phyloP scores from a whole-genome alignment of 2,888 invertebrate species.

The Adela reaumurella region DNA sequence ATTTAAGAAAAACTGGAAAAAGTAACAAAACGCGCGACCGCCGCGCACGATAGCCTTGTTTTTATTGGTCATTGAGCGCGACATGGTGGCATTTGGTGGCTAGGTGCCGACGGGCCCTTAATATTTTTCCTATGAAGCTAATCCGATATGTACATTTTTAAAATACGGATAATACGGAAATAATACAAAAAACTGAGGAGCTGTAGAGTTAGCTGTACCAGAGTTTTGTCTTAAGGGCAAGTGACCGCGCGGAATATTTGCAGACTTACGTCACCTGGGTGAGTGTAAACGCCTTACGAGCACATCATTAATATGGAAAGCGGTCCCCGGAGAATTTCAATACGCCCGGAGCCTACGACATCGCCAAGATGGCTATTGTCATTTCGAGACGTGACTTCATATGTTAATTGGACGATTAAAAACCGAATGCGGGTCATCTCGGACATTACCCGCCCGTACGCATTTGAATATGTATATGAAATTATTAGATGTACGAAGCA shows the following conservation, averaged over 20 bases:
- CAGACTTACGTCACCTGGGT: slow-evolving; percentile 42
- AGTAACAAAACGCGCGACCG: no score
- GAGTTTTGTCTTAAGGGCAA: no score
- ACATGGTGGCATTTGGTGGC: no score
- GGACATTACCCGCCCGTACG: slow-evolving; percentile 45
- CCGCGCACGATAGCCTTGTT: no score
- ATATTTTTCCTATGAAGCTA: no score
- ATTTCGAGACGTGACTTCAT: slow-evolving; percentile 52
- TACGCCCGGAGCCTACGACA: slow-evolving; percentile 45
- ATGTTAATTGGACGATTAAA: slow-evolving; percentile 56
- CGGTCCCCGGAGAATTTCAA: slow-evolving; percentile 33
- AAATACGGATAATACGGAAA: no score
- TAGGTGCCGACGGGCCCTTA: no score
- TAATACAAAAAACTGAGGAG: no score
- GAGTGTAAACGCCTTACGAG: slow-evolving; percentile 54
- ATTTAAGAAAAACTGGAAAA: no score
- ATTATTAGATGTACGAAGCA: slow-evolving; percentile 48
- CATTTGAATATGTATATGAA: slow-evolving; percentile 57
- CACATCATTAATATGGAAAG: slow-evolving; percentile 54
- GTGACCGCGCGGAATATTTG: slow-evolving; percentile 23
- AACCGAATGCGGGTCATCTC: slow-evolving; percentile 54
- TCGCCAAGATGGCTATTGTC: slow-evolving; percentile 56
- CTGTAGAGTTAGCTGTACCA: no score
- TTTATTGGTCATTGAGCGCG: no score
- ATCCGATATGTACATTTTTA: no score